phyloP scores from a whole-genome alignment of 2,113 vertebrate genomes.

The Rhinoptilus africanus region DNA sequence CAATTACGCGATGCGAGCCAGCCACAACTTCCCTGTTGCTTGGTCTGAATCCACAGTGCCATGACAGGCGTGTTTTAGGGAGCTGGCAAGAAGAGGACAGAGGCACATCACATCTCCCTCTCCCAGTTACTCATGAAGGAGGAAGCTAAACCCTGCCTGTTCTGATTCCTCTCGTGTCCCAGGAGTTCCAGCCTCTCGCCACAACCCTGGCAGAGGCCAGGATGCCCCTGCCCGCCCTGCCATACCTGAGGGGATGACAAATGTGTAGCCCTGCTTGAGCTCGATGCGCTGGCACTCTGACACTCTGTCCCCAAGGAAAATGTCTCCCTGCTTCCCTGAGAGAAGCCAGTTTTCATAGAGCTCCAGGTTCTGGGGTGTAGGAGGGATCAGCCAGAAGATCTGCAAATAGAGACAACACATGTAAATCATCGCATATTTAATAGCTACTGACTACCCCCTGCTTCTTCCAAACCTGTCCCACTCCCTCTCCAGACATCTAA shows the following conservation, averaged over 20 bases:
- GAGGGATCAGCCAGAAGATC: constrained; percentile 99
- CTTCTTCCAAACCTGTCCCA: background rate
- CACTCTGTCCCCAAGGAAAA: constrained; percentile 95
- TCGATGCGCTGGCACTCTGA: constrained; percentile 93
- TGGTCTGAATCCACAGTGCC: background rate
- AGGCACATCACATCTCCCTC: background rate
- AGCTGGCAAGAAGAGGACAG: background rate
- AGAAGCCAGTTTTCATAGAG: constrained; percentile 99
- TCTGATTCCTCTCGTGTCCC: background rate
- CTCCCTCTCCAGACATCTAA: background rate
- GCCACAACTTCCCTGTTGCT: background rate
- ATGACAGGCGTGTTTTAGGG: background rate
- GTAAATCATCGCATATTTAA: background rate
- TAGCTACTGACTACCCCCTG: constrained; percentile 1
- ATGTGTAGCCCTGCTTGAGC: constrained; percentile 95
- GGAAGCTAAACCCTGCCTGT: background rate
- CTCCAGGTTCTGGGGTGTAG: constrained; percentile 93
- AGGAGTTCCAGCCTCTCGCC: background rate
- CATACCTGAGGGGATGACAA: constrained; percentile 96
- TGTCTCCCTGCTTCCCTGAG: constrained; percentile 97
- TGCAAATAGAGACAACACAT: constrained; percentile 67
- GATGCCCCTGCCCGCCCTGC: background rate
- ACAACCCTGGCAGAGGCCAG: background rate
- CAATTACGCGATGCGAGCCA: background rate
- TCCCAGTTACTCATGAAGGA: background rate